Base-by-base conservation (phyloP, 2,888 invertebrate species). In the Suillia variegata region DNA sequence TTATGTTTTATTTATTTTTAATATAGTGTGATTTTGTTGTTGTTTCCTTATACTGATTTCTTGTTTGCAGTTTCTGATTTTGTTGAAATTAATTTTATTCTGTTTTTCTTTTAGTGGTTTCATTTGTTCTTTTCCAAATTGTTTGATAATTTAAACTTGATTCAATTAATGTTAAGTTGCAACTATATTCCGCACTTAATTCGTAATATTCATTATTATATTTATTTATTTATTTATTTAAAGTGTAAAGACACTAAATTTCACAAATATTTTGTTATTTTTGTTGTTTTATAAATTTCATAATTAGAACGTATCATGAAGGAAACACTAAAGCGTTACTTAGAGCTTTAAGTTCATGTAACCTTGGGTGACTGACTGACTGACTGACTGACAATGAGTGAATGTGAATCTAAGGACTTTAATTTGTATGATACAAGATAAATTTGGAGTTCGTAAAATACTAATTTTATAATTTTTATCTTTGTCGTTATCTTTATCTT, bases 221-320 rank as follows among this genome's bases (percentile, higher is more conserved):
- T 48, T 12, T 38, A 31, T 52, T 52, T 34, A 15, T 49, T 49
- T 49, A 61, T 68, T 65, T 70, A 71, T 73, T 74, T 73, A 71
- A 74, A 74, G 75, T 75, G 72, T 75, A 74, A 77, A 76, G 75
- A 77, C 76, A 77, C 76, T 77, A 74, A 77, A 74, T 77, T 76
- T 76, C 76, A 77, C 75, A 76, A 76, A 75, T 70, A 71, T 73
- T 66, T 62, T 38, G 56, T 51, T 58, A 54, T 17, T 34, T 49
- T 54, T 58, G 53, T 59, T 67, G 65, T 49, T 56, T 57, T 56
- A 67, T 68, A 66, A n/a, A n/a, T n/a, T n/a, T n/a, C n/a, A n/a
- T 64, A 66, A 62, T 64, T 57, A 50, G n/a, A 54, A 50, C 18
- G 10, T 24, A 48, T 12, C 6, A 20, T 24, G 26, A 24, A 6